These are phyloP conservation scores for Clarias batrachus DNA, from an alignment of 2,113 vertebrate genomes.

Conservation along the genomic window DNA sequence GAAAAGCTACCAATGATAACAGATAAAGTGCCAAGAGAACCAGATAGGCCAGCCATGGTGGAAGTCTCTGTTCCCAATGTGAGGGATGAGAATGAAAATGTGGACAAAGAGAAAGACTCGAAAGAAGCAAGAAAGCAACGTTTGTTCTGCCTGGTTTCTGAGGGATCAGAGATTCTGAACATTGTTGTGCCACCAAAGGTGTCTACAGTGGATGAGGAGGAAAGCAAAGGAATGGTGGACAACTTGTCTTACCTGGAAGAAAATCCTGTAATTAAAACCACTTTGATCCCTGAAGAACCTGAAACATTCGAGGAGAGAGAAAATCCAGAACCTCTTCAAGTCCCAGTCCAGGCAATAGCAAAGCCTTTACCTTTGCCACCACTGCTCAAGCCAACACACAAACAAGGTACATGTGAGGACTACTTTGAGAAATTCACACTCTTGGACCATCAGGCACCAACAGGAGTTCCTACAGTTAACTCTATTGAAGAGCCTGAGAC, in stretches of 20 bases:
- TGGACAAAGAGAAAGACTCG: constrained; percentile 33
- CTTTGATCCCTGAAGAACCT: constrained; percentile 36
- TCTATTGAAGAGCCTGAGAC: constrained; percentile 47
- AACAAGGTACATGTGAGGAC: constrained; percentile 69
- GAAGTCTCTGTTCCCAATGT: constrained; percentile 67
- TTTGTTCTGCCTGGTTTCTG: constrained; percentile 84
- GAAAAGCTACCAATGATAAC: constrained; percentile 34
- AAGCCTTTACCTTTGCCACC: constrained; percentile 61
- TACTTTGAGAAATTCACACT: constrained; percentile 90
- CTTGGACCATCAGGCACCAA: constrained; percentile 79
- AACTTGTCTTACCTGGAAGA: constrained; percentile 85
- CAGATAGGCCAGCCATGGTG: constrained; percentile 66
- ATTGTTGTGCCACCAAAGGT: constrained; percentile 81
- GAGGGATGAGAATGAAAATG: constrained; percentile 53
- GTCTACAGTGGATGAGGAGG: constrained; percentile 84
- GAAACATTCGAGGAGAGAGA: constrained; percentile 10
- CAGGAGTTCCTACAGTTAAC: constrained; percentile 41
- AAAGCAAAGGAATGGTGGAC: constrained; percentile 82
- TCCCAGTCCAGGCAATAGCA: constrained; percentile 6
- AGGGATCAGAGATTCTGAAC: constrained; percentile 90
- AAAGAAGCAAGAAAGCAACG: constrained; percentile 72
- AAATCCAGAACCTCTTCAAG: background rate
- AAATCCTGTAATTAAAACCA: constrained; percentile 67
- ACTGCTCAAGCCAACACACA: constrained; percentile 45
- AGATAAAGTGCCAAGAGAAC: constrained; percentile 36